These are phyloP conservation scores for Poeciliopsis turrubarensis DNA, from an alignment of 2,113 vertebrate species.

Conservation along the genomic window DNA sequence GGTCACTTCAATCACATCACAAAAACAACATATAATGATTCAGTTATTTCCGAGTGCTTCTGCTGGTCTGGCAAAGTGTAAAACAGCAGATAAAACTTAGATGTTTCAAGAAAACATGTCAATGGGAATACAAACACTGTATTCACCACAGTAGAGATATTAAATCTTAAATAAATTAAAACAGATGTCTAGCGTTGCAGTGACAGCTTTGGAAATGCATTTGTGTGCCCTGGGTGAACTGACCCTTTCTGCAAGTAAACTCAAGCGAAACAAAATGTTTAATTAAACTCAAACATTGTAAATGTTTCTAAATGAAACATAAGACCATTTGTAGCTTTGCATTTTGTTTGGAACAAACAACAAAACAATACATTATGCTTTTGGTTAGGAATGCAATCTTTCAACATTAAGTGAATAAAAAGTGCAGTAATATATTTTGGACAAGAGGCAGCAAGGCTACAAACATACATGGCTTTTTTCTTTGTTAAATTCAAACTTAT, in stretches of 20 bases:
- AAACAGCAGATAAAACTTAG: slow-evolving; percentile 9
- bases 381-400: slow-evolving; percentile 27
- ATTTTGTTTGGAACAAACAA: slow-evolving; percentile 26
- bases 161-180: background rate
- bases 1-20: slow-evolving; percentile 8
- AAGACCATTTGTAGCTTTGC: slow-evolving; percentile 16
- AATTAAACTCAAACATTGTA: slow-evolving; percentile 65
- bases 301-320: slow-evolving; percentile 63
- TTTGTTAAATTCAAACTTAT: slow-evolving; percentile 5
- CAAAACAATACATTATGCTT: slow-evolving; percentile 23
- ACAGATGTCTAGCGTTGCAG: background rate
- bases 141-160: slow-evolving; percentile 2
- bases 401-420: slow-evolving; percentile 30
- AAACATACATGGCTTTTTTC: slow-evolving; percentile 47
- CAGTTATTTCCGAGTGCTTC: background rate
- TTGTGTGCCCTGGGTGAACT: background rate
- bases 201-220: slow-evolving; percentile 2
- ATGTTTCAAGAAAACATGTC: slow-evolving; percentile 19
- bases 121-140: slow-evolving; percentile 1
- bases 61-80: background rate
- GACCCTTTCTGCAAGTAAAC: slow-evolving; percentile 9
- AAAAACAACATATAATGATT: background rate
- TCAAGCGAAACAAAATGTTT: slow-evolving; percentile 64
- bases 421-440: slow-evolving; percentile 39
- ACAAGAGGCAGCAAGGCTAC: slow-evolving; percentile 23